These are phyloP conservation scores for Podarcis muralis DNA, from an alignment of 2,113 vertebrate genomes.

Conservation along the genomic window DNA sequence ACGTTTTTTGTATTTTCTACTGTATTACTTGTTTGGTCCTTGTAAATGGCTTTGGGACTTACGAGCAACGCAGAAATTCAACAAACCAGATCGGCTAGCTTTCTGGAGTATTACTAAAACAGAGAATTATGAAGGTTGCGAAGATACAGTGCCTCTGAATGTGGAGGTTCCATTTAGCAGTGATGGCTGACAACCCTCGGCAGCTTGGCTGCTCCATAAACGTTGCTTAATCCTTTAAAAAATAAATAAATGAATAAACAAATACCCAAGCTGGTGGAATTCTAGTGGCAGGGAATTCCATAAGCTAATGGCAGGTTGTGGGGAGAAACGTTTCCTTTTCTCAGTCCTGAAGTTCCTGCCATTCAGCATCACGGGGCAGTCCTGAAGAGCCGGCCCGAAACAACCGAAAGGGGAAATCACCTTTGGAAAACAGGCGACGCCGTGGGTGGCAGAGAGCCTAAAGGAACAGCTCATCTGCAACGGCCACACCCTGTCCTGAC, in stretches of 20 bases:
- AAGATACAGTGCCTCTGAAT: not conserved
- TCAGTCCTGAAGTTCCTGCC: not conserved
- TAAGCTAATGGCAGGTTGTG: too few relatives aligned
- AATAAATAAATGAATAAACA: not conserved
- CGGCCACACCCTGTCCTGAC: not conserved
- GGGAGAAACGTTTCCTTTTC: not conserved
- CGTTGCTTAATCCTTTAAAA: not conserved
- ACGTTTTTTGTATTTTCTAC: too few relatives aligned
- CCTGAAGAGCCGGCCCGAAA: not conserved
- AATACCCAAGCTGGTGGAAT: not conserved
- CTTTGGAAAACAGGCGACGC: not conserved
- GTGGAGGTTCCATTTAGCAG: not conserved
- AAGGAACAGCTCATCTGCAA: not conserved
- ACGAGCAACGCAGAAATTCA: too few relatives aligned
- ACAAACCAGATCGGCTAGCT: too few relatives aligned
- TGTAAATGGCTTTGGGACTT: too few relatives aligned
- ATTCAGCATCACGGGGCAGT: too few relatives aligned
- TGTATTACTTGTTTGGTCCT: too few relatives aligned
- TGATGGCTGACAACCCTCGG: not conserved
- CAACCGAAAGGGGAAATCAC: not conserved
- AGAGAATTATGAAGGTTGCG: not conserved
- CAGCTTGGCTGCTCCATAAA: not conserved
- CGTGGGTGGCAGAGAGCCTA: not conserved
- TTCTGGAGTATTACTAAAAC: not conserved
- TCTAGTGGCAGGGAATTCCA: not conserved